Evolutionary conservation across 2,888 invertebrate species (phyloP).

Genomic region (Aspidapion aeneum): DNA sequence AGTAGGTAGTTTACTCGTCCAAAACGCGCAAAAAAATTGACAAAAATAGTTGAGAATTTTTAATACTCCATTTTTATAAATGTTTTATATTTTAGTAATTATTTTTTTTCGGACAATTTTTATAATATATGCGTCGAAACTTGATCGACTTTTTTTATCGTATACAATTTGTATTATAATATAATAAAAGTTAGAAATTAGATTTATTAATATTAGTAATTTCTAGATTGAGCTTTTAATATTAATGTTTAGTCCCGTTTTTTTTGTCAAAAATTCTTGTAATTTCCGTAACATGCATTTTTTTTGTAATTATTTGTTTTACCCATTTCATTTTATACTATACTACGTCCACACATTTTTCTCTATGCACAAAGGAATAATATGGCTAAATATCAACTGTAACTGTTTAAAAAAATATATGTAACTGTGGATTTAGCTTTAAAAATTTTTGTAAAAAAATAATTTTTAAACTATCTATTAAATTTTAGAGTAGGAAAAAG

Average conservation of each 20-base stretch:
- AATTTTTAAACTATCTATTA: neutral
- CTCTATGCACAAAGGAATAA: no score
- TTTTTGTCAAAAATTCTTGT: constrained; percentile 26
- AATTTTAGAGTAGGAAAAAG: neutral
- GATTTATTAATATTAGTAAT: constrained; percentile 34
- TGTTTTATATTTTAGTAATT: constrained; percentile 41
- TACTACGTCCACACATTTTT: neutral
- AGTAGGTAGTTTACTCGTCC: constrained; percentile 26
- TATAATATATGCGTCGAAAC: constrained; percentile 43
- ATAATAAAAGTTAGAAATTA: constrained; percentile 45
- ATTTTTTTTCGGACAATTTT: constrained; percentile 44
- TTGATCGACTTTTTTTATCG: constrained; percentile 43
- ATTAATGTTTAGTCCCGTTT: constrained; percentile 23
- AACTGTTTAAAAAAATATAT: no score
- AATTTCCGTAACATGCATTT: constrained; percentile 27
- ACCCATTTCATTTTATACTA: neutral
- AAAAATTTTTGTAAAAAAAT: constrained; percentile 1
- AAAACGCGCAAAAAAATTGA: constrained; percentile 30
- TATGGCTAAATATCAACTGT: no score
- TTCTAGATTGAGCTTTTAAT: constrained; percentile 37
- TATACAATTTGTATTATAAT: constrained; percentile 46
- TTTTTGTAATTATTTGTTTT: constrained; percentile 21
- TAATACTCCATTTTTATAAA: constrained; percentile 33
- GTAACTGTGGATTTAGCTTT: no score
- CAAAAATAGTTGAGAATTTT: constrained; percentile 16